Evolutionary conservation across 2,797 vertebrate genomes (phyloP).

Genomic region (Sebastes vulpes): DNA sequence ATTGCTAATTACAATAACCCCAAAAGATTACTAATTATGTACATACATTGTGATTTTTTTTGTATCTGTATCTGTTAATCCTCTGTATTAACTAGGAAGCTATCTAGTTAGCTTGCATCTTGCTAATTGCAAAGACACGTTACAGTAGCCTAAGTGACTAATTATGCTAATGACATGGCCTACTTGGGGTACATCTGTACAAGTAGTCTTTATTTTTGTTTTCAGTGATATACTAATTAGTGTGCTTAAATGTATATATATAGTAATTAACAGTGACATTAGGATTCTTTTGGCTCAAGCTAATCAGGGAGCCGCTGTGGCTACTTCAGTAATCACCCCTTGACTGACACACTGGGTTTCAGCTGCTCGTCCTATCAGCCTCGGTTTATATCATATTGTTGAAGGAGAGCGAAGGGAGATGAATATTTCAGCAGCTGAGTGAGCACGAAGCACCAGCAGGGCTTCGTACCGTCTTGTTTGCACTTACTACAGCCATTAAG

Average conservation of each 20-base stretch:
- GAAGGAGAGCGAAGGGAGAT: slow-evolving; percentile 72
- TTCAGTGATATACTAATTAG: not conserved
- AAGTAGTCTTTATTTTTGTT: not conserved
- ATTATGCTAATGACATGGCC: not conserved
- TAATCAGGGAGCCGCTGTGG: slow-evolving; percentile 9
- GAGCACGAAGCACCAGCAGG: slow-evolving; percentile 65
- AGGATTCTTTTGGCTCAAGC: not conserved
- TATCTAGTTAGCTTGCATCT: not conserved
- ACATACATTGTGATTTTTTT: not conserved
- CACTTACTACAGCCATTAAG: slow-evolving; percentile 85
- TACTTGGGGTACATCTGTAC: too few species aligned
- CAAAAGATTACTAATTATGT: not conserved
- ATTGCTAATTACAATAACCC: not conserved
- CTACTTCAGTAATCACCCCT: slow-evolving; percentile 27
- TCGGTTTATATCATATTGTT: slow-evolving; percentile 66
- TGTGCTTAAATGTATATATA: not conserved
- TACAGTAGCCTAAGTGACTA: not conserved
- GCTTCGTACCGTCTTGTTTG: slow-evolving; percentile 72
- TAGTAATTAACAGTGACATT: not conserved
- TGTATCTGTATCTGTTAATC: not conserved
- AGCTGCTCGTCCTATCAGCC: slow-evolving; percentile 47
- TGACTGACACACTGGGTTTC: slow-evolving; percentile 29
- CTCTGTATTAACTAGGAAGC: not conserved
- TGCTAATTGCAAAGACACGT: not conserved
- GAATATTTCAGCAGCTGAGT: slow-evolving; percentile 82